Base-by-base conservation (phyloP, 2,113 vertebrate species). In the Dissostichus mawsoni region DNA sequence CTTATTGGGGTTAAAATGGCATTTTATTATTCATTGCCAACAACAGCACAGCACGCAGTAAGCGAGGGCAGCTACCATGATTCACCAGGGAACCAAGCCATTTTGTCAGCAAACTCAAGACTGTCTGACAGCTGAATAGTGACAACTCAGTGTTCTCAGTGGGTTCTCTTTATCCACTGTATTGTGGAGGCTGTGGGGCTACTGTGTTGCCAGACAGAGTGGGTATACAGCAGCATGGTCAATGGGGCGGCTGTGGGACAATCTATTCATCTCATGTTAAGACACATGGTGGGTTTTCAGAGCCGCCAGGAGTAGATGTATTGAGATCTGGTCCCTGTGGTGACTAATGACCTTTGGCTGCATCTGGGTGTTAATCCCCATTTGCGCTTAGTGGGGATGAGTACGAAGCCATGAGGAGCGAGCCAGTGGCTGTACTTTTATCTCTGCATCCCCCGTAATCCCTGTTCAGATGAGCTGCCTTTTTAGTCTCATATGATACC, bases 1-100 rank as follows among this genome's bases (percentile, higher is more conserved):
- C 56, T 76, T 68, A 81, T 71, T 74, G 64, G 71, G 84, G 85
- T 92, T 81, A 87, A 91, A 87, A 78, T 65, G 55, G 58, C 50
- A 51, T 89, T 91, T 78, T 29, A 80, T 83, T 83, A 91, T 76
- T 70, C 25, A 84, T 52, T 56, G 57, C 67, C 64, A 81, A 84
- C 81, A 85, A 76, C 81, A 73, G 76, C 59, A 53, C 58, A 47
- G 69, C 58, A 51, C 8, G 45, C 69, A 61, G 63, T 69, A 51
- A 3, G 47, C 2, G 70, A 64, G 78, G 62, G 58, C 56, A 44
- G 45, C 81, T 89, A 80, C 86, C 79, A 71, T 29, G 76, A 81
- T 69, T 79, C 84, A 74, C 44, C 47, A 5, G 64, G 36, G 79
- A 75, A 72, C 76, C 50, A 18, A 74, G 53, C 76, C 52, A 51